Evolutionary conservation across 2,797 vertebrate species (phyloP).

Genomic region (Dendrocincla fuliginosa): DNA sequence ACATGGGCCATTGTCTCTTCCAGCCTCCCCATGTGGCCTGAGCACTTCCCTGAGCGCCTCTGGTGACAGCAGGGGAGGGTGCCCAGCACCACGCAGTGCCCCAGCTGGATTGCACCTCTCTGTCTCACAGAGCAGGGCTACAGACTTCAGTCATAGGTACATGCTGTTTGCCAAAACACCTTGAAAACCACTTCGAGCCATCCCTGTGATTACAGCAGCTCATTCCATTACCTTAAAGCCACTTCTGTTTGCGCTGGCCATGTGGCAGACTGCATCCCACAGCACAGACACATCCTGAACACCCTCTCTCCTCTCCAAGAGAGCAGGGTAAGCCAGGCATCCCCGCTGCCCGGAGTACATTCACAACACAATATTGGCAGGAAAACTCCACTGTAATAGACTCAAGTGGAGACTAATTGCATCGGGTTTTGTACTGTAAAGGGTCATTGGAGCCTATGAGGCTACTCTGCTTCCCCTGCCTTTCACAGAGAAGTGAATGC

Average conservation of each 20-base stretch:
- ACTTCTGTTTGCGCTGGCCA: neutral
- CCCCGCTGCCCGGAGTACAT: fast-evolving
- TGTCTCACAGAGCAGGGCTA: neutral
- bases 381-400: neutral
- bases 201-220: neutral
- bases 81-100: fast-evolving
- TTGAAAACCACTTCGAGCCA: neutral
- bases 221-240: neutral
- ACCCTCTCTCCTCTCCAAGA: neutral
- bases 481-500: neutral
- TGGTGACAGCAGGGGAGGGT: neutral
- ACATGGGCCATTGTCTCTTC: fast-evolving
- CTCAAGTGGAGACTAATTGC: neutral
- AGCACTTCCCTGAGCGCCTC: neutral
- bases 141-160: neutral
- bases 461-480: neutral
- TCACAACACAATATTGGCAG: neutral
- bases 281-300: neutral
- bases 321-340: neutral
- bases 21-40: neutral
- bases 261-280: fast-evolving
- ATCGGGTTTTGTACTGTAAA: neutral
- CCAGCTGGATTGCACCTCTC: neutral
- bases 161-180: neutral
- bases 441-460: neutral